Percentiles rank a stretch among this genome's conserved stretches.
These are phyloP conservation scores for Grammomys surdaster DNA, from an alignment of 2,113 vertebrate species.

Conservation along the genomic window DNA sequence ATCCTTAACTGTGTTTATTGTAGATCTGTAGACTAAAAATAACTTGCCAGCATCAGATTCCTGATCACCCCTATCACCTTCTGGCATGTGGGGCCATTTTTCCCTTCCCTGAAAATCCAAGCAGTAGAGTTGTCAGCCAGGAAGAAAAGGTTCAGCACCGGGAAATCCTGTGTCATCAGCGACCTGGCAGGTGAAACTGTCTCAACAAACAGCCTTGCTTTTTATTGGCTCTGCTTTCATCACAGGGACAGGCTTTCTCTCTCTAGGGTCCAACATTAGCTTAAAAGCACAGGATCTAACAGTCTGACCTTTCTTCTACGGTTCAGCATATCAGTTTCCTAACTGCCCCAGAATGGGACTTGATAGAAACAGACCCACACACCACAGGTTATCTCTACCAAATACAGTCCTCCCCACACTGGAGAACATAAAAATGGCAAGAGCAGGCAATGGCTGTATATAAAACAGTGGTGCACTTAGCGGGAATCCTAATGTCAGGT, in stretches of 20 bases:
- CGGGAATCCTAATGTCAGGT: background rate
- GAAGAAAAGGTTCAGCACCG: conserved; percentile 26
- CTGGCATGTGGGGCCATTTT: background rate
- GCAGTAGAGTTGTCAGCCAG: conserved; percentile 40
- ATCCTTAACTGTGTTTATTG: conserved; percentile 55
- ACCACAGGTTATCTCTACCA: background rate
- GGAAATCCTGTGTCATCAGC: conserved; percentile 35
- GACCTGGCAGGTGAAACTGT: conserved; percentile 2
- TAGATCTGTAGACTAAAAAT: conserved; percentile 21
- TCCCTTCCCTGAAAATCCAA: conserved; percentile 31
- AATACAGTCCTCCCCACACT: background rate
- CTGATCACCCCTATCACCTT: conserved; percentile 60
- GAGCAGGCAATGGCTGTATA: background rate
- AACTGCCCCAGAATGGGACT: background rate
- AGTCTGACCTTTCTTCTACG: background rate
- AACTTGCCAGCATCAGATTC: conserved; percentile 3
- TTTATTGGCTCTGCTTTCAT: background rate
- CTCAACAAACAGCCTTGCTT: conserved; percentile 47
- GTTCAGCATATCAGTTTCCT: background rate
- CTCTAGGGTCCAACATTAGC: background rate
- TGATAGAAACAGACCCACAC: background rate
- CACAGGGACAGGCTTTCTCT: background rate
- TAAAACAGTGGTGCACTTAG: background rate
- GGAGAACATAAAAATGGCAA: conserved; percentile 31
- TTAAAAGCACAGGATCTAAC: background rate